Base-by-base conservation (phyloP, 2,888 invertebrate species). In the Folsomia manolachei region DNA sequence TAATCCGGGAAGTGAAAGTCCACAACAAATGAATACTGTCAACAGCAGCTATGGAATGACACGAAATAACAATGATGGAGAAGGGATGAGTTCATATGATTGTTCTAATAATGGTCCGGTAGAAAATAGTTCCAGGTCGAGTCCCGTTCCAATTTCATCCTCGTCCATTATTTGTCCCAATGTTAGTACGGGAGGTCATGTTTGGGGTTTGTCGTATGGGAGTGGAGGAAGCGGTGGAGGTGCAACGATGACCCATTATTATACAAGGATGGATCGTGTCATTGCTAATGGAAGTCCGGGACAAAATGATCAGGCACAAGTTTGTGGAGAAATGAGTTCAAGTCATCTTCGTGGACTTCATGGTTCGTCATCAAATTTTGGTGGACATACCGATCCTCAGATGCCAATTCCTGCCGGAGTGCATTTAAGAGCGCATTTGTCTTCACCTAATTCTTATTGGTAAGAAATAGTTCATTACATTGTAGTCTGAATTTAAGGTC, bases 241-340 rank as follows among this genome's bases (percentile, higher is more conserved):
- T 39, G 70, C 75, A 39, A 39, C 39, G 7, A 14, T 39, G 7
- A 71, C 71, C 26, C 75, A 73, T 27, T 75, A 73, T 53, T 75
- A 69, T 24, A 73, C 4, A 4, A 39, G 39, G 39, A 39, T 39
- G 4, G 39, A 39, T 25, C 71, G 75, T 1, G 21, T 27, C 2
- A 27, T 53, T 4, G 63, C 56, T 19, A 73, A 60, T 70, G 70
- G 63, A n/a, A 75, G 75, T 63, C 73, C 75, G 26, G 24, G 27
- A 4, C 53, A 71, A 19, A 70, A 63, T 9, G 63, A 66, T 21
- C 51, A 70, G 25, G 63, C 7, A 18, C 11, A 63, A 23, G 7
- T 4, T 18, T 21, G 18, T 18, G 24, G 24, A 7, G 25, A 63
- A 21, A 19, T 14, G 18, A 23, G 23, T 9, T 19, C 25, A 2